Conservation (phyloP, 2,797 vertebrate species). For the Urophycis tenuis region DNA sequence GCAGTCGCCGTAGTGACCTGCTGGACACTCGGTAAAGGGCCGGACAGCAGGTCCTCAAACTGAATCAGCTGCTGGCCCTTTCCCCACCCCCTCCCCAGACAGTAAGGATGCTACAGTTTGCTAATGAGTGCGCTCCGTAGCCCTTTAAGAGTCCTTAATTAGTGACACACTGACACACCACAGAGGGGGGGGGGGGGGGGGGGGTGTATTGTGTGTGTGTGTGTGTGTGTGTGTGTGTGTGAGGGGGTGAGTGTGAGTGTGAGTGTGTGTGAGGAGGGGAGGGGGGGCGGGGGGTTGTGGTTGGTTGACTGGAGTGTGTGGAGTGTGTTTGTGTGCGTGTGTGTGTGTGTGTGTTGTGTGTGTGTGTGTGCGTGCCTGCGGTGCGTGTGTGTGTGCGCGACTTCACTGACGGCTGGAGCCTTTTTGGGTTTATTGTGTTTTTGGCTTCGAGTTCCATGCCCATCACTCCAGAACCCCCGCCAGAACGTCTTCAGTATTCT, state of each 20-base stretch:
- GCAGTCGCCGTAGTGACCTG: conserved; percentile 32
- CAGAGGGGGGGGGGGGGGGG: conserved; percentile 31
- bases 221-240: not conserved
- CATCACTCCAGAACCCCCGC: not conserved
- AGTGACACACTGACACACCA: conserved; percentile 62
- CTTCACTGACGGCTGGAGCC: not conserved
- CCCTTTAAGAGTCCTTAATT: conserved; percentile 71
- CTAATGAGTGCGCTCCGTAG: conserved; percentile 64
- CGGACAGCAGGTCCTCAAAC: conserved; percentile 39
- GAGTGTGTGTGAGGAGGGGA: not conserved
- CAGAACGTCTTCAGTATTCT: conserved; percentile 27
- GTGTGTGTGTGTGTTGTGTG: not conserved
- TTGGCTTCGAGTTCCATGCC: not conserved
- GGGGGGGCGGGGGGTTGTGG: not conserved
- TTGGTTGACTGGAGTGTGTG: conserved; percentile 5
- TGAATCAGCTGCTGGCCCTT: conserved; percentile 30
- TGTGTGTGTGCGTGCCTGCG: not conserved
- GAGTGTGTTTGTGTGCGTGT: not conserved
- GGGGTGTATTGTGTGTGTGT: not conserved
- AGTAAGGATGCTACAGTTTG: conserved; percentile 65
- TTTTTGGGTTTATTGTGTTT: not conserved
- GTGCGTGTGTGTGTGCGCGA: too few species aligned
- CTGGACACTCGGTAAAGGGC: conserved; percentile 25
- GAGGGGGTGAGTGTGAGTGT: too few species aligned
- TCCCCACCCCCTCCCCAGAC: conserved; percentile 38